These are phyloP conservation scores for Elephantulus edwardii DNA, from an alignment of 2,113 vertebrate species.

Conservation along the genomic window DNA sequence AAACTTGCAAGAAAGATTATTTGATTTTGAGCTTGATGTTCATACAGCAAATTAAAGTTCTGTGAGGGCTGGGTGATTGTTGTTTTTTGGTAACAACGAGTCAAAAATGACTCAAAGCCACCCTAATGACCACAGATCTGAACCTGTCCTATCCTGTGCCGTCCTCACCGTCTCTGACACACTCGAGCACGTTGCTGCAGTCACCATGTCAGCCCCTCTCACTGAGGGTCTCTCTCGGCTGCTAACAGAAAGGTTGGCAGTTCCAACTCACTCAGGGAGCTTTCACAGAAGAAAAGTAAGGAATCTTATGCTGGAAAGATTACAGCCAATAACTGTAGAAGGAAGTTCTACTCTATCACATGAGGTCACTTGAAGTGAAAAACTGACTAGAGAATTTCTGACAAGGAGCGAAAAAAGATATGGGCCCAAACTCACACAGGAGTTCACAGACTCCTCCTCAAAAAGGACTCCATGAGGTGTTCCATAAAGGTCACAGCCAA, in stretches of 20 bases:
- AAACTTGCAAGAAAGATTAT: background rate
- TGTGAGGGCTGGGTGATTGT: accelerated
- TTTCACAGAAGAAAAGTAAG: background rate
- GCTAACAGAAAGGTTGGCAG: background rate
- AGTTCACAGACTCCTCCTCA: background rate
- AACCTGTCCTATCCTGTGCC: too few species aligned
- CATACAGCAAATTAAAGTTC: background rate
- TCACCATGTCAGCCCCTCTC: too few species aligned
- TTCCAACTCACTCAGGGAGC: background rate
- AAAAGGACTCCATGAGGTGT: background rate
- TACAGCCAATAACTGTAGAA: background rate
- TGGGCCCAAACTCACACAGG: background rate
- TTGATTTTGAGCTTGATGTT: background rate
- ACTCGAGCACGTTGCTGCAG: too few species aligned
- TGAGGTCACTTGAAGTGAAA: background rate
- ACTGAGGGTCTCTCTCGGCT: too few species aligned
- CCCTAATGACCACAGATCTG: too few species aligned
- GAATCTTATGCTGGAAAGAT: background rate
- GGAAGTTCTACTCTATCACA: background rate
- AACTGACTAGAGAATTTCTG: background rate
- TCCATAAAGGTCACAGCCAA: background rate
- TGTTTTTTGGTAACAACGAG: too few species aligned
- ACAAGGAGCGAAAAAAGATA: background rate
- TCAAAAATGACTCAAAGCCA: background rate
- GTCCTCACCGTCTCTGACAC: too few species aligned